Evolutionary conservation across 2,113 vertebrate genomes (phyloP), one percentile per base, ranked within the genome.

Genomic region (Centropus unirufus): DNA sequence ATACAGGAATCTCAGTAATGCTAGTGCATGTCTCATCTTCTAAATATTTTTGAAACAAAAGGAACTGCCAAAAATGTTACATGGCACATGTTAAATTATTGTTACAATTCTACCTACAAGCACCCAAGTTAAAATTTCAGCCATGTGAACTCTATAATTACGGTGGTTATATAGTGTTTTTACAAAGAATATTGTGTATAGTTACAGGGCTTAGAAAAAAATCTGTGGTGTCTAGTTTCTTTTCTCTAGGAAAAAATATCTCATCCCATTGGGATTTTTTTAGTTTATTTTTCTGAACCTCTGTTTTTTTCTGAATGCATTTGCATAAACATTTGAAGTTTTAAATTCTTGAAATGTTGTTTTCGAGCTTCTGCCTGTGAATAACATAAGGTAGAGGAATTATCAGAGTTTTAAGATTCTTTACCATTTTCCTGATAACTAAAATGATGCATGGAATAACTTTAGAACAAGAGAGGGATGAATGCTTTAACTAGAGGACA

Each of bases 281-380:
- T 79, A n/a, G 82, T 92, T 95, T 94, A 57, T 95, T 94, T 95
- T 95, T 85, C 62, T 93, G 72, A 93, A 93, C 82, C 95, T 95
- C 81, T 97, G 92, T 49, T 76, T 96, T 40, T 92, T 96, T 94
- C 57, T 92, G 75, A 86, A 63, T 81, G 29, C 14, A 83, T 93
- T 95, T 75, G 69, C 82, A 66, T 92, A 83, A 93, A 87, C 12
- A 10, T 89, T 91, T 80, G 51, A 42, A 70, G 32, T 5, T 92
- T 94, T 85, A 85, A 49, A 27, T 79, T 32, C 82, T 86, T 59
- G 14, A 67, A 78, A 14, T 66, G 49, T 57, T 52, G 22, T 29
- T 93, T 83, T 90, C 1, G 0, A 54, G 36, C 88, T 86, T 96
- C 68, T 89, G 40, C 39, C 32, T 39, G 16, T 70, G 72, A 78